Percentiles rank a stretch among this genome's conserved stretches.
Conservation (phyloP, 2,888 invertebrate genomes). For the Meta bourneti region DNA sequence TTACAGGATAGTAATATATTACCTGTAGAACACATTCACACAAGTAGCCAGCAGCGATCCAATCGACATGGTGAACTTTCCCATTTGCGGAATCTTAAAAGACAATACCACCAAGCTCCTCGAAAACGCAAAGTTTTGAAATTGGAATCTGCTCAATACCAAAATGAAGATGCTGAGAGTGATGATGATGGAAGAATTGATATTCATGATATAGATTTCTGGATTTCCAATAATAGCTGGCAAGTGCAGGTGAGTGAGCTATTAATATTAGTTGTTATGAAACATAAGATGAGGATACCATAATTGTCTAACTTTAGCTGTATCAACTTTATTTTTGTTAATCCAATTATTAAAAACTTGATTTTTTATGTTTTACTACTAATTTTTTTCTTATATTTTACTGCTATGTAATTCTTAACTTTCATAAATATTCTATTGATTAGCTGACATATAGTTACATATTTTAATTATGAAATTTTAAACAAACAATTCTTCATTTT, state of each 20-base stretch:
- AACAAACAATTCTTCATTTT: too few species aligned
- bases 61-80: conserved; percentile 93
- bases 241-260: conserved; percentile 80
- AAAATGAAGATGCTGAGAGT: conserved; percentile 84
- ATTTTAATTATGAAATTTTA: too few species aligned
- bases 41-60: conserved; percentile 86
- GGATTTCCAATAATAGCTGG: conserved; percentile 88
- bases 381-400: too few species aligned
- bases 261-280: not conserved
- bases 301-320: not conserved
- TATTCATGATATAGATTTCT: conserved; percentile 92
- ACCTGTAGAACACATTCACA: conserved; percentile 42
- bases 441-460: too few species aligned
- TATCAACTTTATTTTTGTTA: not conserved
- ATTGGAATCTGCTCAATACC: conserved; percentile 83
- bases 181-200: conserved; percentile 84
- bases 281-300: not conserved
- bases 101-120: conserved; percentile 86
- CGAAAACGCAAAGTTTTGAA: conserved; percentile 89
- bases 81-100: conserved; percentile 90
- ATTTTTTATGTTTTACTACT: not conserved
- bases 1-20: conserved; percentile 67
- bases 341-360: not conserved
- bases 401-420: too few species aligned
- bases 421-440: too few species aligned